Percentiles rank a stretch among this genome's conserved stretches.
Conservation (phyloP, 2,797 vertebrate genomes). For the Amphiprion clarkii region DNA sequence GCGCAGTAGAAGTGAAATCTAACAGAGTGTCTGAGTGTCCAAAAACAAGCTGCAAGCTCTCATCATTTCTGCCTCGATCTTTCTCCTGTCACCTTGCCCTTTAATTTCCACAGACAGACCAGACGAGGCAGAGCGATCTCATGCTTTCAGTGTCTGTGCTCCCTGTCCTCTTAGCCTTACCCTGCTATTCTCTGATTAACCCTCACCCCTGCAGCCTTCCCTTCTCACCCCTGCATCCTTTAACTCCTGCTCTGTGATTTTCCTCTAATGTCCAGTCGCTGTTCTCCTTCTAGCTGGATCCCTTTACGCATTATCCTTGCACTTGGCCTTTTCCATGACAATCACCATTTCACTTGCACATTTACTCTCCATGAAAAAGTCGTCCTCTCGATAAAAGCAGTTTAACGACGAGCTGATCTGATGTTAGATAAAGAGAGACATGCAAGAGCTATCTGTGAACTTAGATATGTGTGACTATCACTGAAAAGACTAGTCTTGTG, state of each 20-base stretch:
- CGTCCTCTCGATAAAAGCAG: background rate
- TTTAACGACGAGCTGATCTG: too few relatives aligned
- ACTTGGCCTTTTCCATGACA: background rate
- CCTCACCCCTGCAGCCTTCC: slow-evolving; percentile 21
- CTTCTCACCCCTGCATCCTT: slow-evolving; percentile 5
- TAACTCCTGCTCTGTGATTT: background rate
- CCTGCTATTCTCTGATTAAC: slow-evolving; percentile 46
- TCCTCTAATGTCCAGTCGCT: slow-evolving; percentile 10
- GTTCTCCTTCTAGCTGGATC: background rate
- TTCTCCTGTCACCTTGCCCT: slow-evolving; percentile 45
- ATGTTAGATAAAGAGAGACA: too few relatives aligned
- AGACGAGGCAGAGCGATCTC: slow-evolving; percentile 26
- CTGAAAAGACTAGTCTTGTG: too few relatives aligned
- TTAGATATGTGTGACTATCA: too few relatives aligned
- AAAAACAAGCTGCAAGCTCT: slow-evolving; percentile 33
- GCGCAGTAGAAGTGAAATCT: background rate
- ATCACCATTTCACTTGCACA: background rate
- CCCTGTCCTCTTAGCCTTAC: slow-evolving; percentile 20
- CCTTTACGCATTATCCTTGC: background rate
- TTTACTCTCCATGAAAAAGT: background rate
- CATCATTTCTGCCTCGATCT: slow-evolving; percentile 34
- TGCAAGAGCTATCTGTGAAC: too few relatives aligned
- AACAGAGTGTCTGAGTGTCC: slow-evolving; percentile 7
- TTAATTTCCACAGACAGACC: slow-evolving; percentile 35
- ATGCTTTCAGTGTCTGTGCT: slow-evolving; percentile 24